phyloP scores from a whole-genome alignment of 2,113 vertebrate genomes.

The Pantherophis guttatus region DNA sequence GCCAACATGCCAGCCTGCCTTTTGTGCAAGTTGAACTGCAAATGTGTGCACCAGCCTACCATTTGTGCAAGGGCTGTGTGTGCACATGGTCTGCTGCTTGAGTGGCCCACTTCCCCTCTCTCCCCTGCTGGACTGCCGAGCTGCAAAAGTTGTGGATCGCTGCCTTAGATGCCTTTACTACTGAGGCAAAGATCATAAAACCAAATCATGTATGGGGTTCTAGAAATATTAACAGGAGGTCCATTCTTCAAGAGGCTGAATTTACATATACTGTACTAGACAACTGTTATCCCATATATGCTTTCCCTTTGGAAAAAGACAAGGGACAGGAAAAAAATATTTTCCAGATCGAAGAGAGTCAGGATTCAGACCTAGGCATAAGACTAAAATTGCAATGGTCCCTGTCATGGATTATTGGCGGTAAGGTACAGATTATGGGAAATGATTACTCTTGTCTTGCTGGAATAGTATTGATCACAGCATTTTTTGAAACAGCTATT shows the following conservation, averaged over 20 bases:
- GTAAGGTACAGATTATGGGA: not conserved
- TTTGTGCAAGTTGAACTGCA: not conserved
- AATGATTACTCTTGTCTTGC: not conserved
- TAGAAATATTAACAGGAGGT: not conserved
- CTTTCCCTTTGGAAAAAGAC: not conserved
- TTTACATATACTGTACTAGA: not conserved
- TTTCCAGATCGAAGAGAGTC: not conserved
- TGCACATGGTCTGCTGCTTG: too few relatives aligned
- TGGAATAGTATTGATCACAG: not conserved
- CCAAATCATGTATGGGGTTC: not conserved
- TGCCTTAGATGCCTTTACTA: not conserved
- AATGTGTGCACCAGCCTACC: too few relatives aligned
- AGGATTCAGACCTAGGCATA: not conserved
- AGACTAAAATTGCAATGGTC: not conserved
- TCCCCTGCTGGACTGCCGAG: not conserved
- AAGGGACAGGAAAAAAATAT: not conserved
- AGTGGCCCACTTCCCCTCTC: not conserved
- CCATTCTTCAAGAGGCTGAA: not conserved
- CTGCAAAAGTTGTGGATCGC: not conserved
- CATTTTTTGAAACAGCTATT: too few relatives aligned
- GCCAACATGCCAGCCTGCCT: fast-evolving
- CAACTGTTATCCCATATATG: not conserved
- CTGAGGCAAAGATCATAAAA: not conserved
- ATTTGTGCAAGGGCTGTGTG: too few relatives aligned
- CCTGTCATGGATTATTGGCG: not conserved